phyloP scores from a whole-genome alignment of 23 tunicate genomes.

The Diplosoma virens region DNA sequence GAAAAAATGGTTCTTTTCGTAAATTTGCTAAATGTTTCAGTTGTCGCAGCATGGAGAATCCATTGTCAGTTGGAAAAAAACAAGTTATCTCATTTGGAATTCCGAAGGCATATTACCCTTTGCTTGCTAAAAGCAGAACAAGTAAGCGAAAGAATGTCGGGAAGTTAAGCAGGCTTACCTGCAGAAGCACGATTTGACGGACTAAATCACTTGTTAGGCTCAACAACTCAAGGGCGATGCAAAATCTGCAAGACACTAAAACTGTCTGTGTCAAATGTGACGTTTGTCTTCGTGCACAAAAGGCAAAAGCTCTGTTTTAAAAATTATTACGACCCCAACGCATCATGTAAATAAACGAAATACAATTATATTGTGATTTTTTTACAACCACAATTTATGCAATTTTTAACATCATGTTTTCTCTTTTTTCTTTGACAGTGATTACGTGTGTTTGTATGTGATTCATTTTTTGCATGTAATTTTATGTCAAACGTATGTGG shows the following conservation, averaged over 20 bases:
- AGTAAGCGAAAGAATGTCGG: not conserved
- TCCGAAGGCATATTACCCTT: not conserved
- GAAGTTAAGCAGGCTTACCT: not conserved
- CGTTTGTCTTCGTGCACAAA: not conserved
- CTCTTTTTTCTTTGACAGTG: too few relatives aligned
- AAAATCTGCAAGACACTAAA: not conserved
- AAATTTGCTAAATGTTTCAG: not conserved
- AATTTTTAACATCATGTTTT: too few relatives aligned
- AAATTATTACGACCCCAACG: too few relatives aligned
- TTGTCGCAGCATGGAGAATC: slow-evolving; percentile 3
- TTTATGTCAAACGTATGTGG: too few relatives aligned
- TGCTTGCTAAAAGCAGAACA: not conserved
- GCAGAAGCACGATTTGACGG: not conserved
- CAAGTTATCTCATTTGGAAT: not conserved
- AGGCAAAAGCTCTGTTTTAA: too few relatives aligned
- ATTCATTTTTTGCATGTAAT: too few relatives aligned
- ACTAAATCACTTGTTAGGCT: not conserved
- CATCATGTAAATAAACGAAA: too few relatives aligned
- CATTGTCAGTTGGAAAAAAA: not conserved
- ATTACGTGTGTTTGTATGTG: too few relatives aligned
- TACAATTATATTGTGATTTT: too few relatives aligned
- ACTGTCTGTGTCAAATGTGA: not conserved
- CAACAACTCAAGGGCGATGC: not conserved
- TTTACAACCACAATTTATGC: too few relatives aligned
- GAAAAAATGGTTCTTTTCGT: not conserved